These are phyloP conservation scores for Abrostola triplasia DNA, from an alignment of 2,888 invertebrate genomes.

Conservation along the genomic window DNA sequence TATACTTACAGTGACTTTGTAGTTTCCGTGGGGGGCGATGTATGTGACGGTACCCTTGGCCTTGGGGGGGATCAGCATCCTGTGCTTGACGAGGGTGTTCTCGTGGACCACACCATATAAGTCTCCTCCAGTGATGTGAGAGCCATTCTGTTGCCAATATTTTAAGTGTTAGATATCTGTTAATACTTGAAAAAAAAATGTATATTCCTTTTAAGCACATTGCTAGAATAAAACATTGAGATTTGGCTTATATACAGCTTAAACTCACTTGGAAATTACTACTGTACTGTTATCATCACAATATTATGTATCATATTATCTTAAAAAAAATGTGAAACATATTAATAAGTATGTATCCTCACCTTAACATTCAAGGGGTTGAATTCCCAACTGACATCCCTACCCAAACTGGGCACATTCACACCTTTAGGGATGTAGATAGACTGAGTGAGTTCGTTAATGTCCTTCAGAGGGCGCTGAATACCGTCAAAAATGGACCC, in stretches of 20 bases:
- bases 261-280: too few relatives aligned
- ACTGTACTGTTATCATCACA: too few relatives aligned
- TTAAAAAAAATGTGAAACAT: background rate
- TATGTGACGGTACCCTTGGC: slow-evolving; percentile 99
- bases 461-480: slow-evolving; percentile 99
- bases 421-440: slow-evolving; percentile 99
- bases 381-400: slow-evolving; percentile 96
- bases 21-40: slow-evolving; percentile 97
- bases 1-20: slow-evolving; percentile 95
- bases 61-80: slow-evolving; percentile 97
- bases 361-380: slow-evolving; percentile 94
- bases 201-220: too few relatives aligned
- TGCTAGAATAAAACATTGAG: too few relatives aligned
- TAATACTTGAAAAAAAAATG: too few relatives aligned
- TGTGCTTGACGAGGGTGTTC: slow-evolving; percentile 99
- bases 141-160: slow-evolving; percentile 90
- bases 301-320: too few relatives aligned
- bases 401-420: slow-evolving; percentile 96
- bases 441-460: slow-evolving; percentile 96
- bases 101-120: slow-evolving; percentile 98
- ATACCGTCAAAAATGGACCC: slow-evolving; percentile 99
- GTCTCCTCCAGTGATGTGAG: slow-evolving; percentile 99
- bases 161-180: too few relatives aligned
- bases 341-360: slow-evolving; percentile 6
- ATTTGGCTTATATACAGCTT: too few relatives aligned